Evolutionary conservation across 2,797 vertebrate genomes (phyloP).

Genomic region (Tragopan temminckii): DNA sequence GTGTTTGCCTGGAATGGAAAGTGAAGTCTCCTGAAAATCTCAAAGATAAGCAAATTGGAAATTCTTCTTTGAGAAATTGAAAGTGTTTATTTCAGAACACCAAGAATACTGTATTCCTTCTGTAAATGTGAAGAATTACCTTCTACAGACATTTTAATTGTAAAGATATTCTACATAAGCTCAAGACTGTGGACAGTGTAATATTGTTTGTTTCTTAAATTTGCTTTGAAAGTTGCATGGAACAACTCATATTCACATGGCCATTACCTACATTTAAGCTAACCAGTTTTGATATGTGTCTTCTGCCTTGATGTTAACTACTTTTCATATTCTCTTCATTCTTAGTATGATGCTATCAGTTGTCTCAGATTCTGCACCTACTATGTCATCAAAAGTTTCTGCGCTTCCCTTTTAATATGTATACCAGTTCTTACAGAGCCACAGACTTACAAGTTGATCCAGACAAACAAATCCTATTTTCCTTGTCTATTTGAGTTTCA

Average conservation of each 20-base stretch:
- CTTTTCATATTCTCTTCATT: slow-evolving; percentile 59
- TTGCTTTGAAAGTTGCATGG: slow-evolving; percentile 40
- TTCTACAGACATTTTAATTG: background rate
- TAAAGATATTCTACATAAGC: background rate
- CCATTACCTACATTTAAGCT: background rate
- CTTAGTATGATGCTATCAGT: slow-evolving; percentile 57
- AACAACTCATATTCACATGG: background rate
- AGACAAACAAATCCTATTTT: slow-evolving; percentile 29
- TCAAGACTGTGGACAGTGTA: background rate
- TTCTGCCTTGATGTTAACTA: slow-evolving; percentile 61
- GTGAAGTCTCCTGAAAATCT: background rate
- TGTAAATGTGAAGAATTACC: background rate
- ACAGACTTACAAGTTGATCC: background rate
- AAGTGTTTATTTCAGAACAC: background rate
- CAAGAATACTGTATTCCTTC: background rate
- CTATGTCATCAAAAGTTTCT: slow-evolving; percentile 40
- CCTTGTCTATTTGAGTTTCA: slow-evolving; percentile 23
- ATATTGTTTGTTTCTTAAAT: background rate
- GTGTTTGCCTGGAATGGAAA: background rate
- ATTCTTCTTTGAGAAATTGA: background rate
- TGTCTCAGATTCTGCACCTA: slow-evolving; percentile 53
- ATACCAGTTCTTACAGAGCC: background rate
- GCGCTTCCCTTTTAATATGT: background rate
- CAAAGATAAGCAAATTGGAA: background rate
- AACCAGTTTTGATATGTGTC: background rate